Percentiles rank a stretch among this genome's conserved stretches.
These are phyloP conservation scores for Azorinus chamasolen DNA, from an alignment of 2,888 invertebrate genomes.

Conservation along the genomic window DNA sequence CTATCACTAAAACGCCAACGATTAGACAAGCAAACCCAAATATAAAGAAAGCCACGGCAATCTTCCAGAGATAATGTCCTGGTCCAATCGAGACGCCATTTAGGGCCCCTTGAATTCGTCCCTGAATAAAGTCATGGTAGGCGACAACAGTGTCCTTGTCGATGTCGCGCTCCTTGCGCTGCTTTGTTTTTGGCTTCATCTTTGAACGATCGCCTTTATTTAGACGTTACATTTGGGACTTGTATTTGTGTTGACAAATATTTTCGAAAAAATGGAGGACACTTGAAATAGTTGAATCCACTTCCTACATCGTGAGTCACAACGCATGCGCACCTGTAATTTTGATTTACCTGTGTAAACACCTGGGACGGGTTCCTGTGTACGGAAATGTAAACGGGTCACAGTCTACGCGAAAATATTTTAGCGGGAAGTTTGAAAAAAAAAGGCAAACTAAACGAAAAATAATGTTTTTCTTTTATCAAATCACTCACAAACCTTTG, in stretches of 20 bases:
- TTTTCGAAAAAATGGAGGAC: constrained; percentile 56
- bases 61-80: constrained; percentile 66
- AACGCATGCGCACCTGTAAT: constrained; percentile 67
- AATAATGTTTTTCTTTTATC: too few relatives aligned
- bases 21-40: constrained; percentile 68
- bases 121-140: constrained; percentile 79
- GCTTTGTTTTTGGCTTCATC: constrained; percentile 55
- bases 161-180: constrained; percentile 66
- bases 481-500: too few relatives aligned
- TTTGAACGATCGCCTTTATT: constrained; percentile 2
- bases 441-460: too few relatives aligned
- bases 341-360: constrained; percentile 36
- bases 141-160: constrained; percentile 82
- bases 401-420: too few relatives aligned
- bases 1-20: constrained; percentile 75
- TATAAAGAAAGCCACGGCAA: constrained; percentile 62
- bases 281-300: constrained; percentile 2
- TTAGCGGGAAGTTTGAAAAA: too few relatives aligned
- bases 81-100: constrained; percentile 79
- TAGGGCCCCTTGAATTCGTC: constrained; percentile 75
- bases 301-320: constrained; percentile 62
- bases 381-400: background rate
- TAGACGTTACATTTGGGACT: too few relatives aligned
- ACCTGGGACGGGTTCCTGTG: constrained; percentile 27
- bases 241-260: constrained; percentile 2